Evolutionary conservation across 2,113 vertebrate genomes (phyloP), one percentile per base, ranked within the genome.

Genomic region (Hucho hucho): DNA sequence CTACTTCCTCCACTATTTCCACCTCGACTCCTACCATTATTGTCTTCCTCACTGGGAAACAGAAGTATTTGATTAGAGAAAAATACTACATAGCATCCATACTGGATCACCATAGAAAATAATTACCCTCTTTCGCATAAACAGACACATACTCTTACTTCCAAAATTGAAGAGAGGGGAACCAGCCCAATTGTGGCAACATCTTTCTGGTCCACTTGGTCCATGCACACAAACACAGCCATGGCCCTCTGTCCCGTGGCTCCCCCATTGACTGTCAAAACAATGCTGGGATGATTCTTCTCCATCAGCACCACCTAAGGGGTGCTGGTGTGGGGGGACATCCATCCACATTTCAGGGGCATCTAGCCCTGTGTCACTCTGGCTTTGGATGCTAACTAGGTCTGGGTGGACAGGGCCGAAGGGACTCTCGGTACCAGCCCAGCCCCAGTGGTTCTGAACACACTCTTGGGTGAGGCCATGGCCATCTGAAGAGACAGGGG

Each of bases 1-100:
- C 29, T 69, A 75, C 16, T 61, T 75, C 74, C 32, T 75, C 74
- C 22, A 75, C 74, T 37, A 75, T 75, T 16, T 75, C 74, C 53
- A 75, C 74, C 53, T 69, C 56, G 9, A 75, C 47, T 69, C 74
- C 74, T 25, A 75, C 66, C 26, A 69, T 26, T 12, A 69, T 56
- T 4, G 65, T 75, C 26, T 69, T 69, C 14, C 53, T 69, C 66
- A 75, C 74, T 75, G 56, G 6, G 22, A 6, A 67, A 61, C 37
- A 26, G 12, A 47, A 25, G 18, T 16, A 24, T 43, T 37, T 59
- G 28, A 75, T 56, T 25, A 53, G 43, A 66, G 14, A 6, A 67
- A 14, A 63, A 46, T 13, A 72, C 20, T 43, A 64, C 12, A 74
- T 37, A 4, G 65, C 65, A 37, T 6, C 18, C 18, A 20, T 65